Evolutionary conservation across 2,888 invertebrate species (phyloP), one percentile per base, ranked within the genome.

Genomic region (Andrena haemorrhoa): DNA sequence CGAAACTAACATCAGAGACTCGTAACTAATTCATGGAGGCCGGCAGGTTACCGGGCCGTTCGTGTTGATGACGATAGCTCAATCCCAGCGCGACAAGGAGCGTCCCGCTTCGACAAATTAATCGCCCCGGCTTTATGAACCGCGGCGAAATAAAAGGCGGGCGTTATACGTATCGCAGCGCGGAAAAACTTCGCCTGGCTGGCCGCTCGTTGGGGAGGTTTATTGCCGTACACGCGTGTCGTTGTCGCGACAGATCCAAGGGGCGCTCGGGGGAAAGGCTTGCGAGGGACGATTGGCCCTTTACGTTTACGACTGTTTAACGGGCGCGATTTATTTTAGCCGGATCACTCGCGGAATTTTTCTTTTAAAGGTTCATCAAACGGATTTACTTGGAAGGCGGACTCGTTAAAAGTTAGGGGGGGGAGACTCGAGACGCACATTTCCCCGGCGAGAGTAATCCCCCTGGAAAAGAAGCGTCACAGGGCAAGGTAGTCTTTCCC

Each of bases 71-170:
- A 61, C 69, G 58, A 69, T 79, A 75, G 79, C 68, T 79, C 84
- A 70, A 84, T 83, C 79, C 29, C 64, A 51, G 26, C 31, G 23
- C 41, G 58, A 35, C 23, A 61, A 47, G 47, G 51, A 20, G 53
- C 60, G 53, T 10, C 61, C 61, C 58, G 41, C 49, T 20, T 35
- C 73, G 85, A 82, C 82, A 76, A 85, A 85, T 85, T 86, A 83
- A 75, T 69, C 65, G 53, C 75, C 72, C 61, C 56, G 41, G 70
- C 53, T 86, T 86, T 86, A 86, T 81, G 75, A 60, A 35, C 64
- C 65, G 53, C 65, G 73, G 61, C 60, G 75, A 70, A 69, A 83
- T 83, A 78, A 86, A 83, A 83, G 71, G 49, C 86, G 60, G 60
- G 74, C 81, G 77, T 73, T 76, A 70, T 63, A 80, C 83, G 85